Evolutionary conservation across 2,113 vertebrate species (phyloP).

Genomic region (Spermophilus dauricus): DNA sequence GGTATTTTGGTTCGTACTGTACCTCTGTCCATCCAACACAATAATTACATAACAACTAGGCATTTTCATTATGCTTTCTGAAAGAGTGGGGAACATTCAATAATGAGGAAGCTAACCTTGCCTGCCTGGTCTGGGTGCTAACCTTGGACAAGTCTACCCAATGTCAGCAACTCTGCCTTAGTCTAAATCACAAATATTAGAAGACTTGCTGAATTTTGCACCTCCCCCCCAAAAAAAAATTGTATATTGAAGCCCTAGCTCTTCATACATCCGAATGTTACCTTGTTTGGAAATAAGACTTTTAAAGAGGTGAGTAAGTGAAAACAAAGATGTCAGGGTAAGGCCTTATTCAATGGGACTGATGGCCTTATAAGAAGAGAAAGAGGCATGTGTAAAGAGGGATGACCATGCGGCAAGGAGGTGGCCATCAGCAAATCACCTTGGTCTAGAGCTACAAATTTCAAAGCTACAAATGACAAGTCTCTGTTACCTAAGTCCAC

Average conservation of each 20-base stretch:
- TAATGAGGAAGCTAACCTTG: neutral
- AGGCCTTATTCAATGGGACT: neutral
- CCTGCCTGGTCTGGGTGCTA: neutral
- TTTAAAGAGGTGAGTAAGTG: neutral
- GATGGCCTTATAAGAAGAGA: neutral
- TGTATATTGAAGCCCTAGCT: neutral
- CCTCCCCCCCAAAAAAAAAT: neutral
- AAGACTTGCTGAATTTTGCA: neutral
- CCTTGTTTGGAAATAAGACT: neutral
- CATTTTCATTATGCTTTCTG: neutral
- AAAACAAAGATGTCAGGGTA: neutral
- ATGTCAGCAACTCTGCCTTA: too few relatives aligned
- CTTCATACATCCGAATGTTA: neutral
- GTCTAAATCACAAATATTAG: neutral
- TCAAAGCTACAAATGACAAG: neutral
- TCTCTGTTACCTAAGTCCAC: neutral
- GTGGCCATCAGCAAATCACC: neutral
- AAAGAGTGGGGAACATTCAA: neutral
- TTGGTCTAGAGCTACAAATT: neutral
- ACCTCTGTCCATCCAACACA: neutral
- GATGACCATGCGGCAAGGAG: fast-evolving
- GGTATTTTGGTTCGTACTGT: neutral
- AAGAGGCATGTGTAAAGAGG: neutral
- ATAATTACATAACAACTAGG: neutral
- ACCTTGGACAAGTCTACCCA: neutral